phyloP scores from a whole-genome alignment of 2,797 vertebrate species.

The Lophotriccus pileatus region DNA sequence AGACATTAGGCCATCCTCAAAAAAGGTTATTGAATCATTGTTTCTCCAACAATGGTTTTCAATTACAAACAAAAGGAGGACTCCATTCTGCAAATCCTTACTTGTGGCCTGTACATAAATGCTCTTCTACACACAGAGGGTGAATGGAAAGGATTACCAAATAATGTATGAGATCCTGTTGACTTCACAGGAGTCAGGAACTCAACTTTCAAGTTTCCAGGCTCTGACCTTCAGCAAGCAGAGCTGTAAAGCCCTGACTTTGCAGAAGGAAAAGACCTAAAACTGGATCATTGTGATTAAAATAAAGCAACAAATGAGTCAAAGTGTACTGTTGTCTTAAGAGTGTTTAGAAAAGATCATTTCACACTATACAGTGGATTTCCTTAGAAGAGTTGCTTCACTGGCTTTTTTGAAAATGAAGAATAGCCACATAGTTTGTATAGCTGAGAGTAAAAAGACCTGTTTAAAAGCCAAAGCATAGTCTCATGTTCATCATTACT shows the following conservation, averaged over 20 bases:
- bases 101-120: not conserved
- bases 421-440: not conserved
- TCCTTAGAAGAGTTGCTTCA: not conserved
- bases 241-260: not conserved
- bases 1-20: constrained; percentile 15
- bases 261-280: not conserved
- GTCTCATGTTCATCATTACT: not conserved
- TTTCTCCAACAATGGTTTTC: constrained; percentile 38
- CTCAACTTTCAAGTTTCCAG: not conserved
- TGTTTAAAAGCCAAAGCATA: not conserved
- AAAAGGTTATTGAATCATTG: constrained; percentile 29
- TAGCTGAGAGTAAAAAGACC: not conserved
- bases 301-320: not conserved
- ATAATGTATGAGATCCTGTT: not conserved
- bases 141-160: not conserved
- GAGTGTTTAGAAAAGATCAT: not conserved
- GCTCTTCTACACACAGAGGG: not conserved
- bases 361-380: not conserved
- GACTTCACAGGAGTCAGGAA: not conserved
- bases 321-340: not conserved
- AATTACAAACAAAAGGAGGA: constrained; percentile 13
- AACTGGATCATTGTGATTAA: not conserved
- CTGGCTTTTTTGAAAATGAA: not conserved
- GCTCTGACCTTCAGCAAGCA: not conserved
- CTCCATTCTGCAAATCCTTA: not conserved